Evolutionary conservation across 1,140 invertebrate species (phyloP).

Genomic region (Campodea augens): DNA sequence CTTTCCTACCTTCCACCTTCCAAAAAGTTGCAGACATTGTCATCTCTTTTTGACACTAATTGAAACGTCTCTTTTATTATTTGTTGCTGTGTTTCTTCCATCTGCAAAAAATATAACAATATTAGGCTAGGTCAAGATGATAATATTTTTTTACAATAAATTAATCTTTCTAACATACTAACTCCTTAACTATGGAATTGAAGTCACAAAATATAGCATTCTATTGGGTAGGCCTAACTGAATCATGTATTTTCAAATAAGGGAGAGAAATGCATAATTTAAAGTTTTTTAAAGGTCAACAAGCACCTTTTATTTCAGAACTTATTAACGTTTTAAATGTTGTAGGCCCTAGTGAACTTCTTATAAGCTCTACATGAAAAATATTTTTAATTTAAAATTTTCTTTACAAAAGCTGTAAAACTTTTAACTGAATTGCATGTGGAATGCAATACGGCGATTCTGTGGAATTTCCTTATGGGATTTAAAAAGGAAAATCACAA

Average conservation of each 20-base stretch:
- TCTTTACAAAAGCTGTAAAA: too few species aligned
- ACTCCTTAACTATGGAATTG: not conserved
- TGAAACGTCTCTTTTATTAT: conserved; percentile 99
- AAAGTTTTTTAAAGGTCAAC: too few species aligned
- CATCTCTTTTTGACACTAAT: conserved; percentile 93
- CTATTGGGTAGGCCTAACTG: conserved; percentile 6
- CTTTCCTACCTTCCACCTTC: conserved; percentile 78
- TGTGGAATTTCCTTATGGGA: too few species aligned
- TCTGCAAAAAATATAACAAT: conserved; percentile 36
- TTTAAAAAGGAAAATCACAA: too few species aligned
- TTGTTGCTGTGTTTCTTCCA: conserved; percentile 97
- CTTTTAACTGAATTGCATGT: too few species aligned
- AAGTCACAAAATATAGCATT: conserved; percentile 2
- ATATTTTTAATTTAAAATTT: too few species aligned
- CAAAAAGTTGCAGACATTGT: conserved; percentile 98
- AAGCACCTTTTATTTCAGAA: too few species aligned
- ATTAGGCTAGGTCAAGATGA: conserved; percentile 7
- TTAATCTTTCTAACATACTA: conserved; percentile 3
- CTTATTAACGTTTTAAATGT: too few species aligned
- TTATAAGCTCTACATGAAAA: too few species aligned
- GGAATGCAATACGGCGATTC: too few species aligned
- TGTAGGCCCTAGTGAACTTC: too few species aligned
- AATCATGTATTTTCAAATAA: conserved; percentile 1
- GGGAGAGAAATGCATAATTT: too few species aligned
- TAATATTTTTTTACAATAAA: conserved; percentile 2